phyloP scores from a whole-genome alignment of 30 jellyfish, hydroid and myxozoan species.

The Aurelia aurita complex sp. Pacific region DNA sequence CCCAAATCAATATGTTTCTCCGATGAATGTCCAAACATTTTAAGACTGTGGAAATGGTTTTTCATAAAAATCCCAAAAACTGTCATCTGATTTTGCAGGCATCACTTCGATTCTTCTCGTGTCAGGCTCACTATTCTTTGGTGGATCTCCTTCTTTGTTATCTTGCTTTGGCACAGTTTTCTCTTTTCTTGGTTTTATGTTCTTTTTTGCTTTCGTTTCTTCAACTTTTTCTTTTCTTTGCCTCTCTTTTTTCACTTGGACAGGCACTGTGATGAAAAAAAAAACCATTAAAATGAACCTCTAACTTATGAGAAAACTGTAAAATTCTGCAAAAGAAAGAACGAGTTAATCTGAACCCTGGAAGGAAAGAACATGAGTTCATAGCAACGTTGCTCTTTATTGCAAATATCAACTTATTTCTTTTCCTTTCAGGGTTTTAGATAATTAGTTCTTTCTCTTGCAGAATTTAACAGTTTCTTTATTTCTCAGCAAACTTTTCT shows the following conservation, averaged over 20 bases:
- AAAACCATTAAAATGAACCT: too few species aligned
- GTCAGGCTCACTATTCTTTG: slow-evolving; percentile 1
- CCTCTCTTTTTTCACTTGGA: background rate
- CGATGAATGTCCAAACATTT: too few species aligned
- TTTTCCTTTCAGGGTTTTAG: too few species aligned
- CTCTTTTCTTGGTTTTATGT: background rate
- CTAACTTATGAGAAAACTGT: too few species aligned
- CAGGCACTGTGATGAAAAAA: too few species aligned
- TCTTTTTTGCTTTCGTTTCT: slow-evolving; percentile 8
- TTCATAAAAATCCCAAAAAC: slow-evolving; percentile 67
- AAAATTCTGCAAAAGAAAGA: too few species aligned
- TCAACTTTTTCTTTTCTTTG: slow-evolving; percentile 1
- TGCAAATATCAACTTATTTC: too few species aligned
- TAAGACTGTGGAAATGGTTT: slow-evolving; percentile 30
- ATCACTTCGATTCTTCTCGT: slow-evolving; percentile 57
- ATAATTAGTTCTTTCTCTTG: too few species aligned
- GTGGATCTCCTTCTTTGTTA: background rate
- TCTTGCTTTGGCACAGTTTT: background rate
- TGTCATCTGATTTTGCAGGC: slow-evolving; percentile 59
- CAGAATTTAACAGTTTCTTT: background rate
- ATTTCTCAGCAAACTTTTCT: background rate
- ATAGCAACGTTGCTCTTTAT: too few species aligned
- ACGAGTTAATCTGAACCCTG: too few species aligned
- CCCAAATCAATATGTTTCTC: too few species aligned
- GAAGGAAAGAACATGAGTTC: too few species aligned